phyloP scores from a whole-genome alignment of 2,113 vertebrate genomes.

The Zosterops borbonicus region DNA sequence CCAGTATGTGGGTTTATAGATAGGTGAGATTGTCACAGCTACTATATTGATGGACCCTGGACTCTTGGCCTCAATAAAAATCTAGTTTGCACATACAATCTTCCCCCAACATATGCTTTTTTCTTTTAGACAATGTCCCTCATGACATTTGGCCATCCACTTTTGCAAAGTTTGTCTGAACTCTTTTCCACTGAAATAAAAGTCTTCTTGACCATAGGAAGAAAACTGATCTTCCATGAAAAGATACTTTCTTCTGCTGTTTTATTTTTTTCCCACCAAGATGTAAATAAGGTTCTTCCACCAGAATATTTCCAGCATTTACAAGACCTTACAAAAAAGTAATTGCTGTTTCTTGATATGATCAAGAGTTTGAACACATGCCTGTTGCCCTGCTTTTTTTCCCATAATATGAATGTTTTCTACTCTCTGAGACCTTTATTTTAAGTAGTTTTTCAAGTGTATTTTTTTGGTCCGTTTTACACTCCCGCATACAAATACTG shows the following conservation, averaged over 20 bases:
- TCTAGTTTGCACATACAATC: neutral
- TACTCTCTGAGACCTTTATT: neutral
- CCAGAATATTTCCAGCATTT: neutral
- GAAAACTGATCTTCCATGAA: neutral
- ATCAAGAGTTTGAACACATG: neutral
- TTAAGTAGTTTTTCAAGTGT: neutral
- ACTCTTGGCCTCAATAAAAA: neutral
- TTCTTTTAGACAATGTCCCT: neutral
- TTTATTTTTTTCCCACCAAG: neutral
- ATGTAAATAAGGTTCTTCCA: neutral
- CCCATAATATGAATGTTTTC: neutral
- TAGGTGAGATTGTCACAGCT: neutral
- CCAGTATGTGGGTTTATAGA: neutral
- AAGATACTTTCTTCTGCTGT: neutral
- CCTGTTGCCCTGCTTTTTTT: rapidly evolving
- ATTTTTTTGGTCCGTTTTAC: neutral
- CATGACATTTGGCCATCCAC: neutral
- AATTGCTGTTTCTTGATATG: neutral
- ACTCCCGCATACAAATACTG: neutral
- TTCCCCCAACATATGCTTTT: neutral
- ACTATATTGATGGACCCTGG: neutral
- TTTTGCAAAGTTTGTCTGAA: neutral
- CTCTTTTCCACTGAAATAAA: neutral
- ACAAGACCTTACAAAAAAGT: neutral
- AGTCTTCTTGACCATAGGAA: neutral